Evolutionary conservation across 2,113 vertebrate genomes (phyloP), one percentile per base, ranked within the genome.

Genomic region (Cyprinodon variegatus): DNA sequence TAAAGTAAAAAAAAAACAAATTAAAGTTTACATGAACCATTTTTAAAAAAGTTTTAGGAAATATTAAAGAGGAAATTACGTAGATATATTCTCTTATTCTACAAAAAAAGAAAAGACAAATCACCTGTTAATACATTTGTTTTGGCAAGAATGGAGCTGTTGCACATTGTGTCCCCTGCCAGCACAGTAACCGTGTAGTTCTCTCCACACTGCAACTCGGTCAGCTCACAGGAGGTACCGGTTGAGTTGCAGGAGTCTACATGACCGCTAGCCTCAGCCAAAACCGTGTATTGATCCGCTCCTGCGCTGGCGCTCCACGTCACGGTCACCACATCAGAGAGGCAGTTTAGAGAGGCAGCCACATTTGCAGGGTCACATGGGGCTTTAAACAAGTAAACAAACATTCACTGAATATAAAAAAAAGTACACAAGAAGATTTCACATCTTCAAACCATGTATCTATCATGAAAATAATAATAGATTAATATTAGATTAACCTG

Each of bases 301-400:
- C 94, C 94, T 0, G 84, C 14, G 0, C 91, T 89, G 46, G 88
- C 62, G 1, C 39, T 53, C 95, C 95, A 95, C 0, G 53, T 88
- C 68, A 94, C 92, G 0, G 61, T 88, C 38, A 67, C 90, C 14
- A 65, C 73, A 5, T 78, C 88, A 3, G 89, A 75, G 41, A 48
- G 7, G 63, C 95, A 96, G 57, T 88, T 48, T 68, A 93, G 43
- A 22, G 45, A 2, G 36, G 90, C 83, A 0, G 39, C 0, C 45
- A 94, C 81, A 4, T 87, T 83, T 53, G 82, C 71, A 8, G 94
- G 94, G 39, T 90, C 81, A 67, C 95, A 96, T 13, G 94, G 94
- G 9, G 88, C 95, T 96, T 10, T 41, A 68, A 20, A 38, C 4
- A 43, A 5, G 38, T 59, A 3, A 38, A 50, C 37, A 50, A 59